Base-by-base conservation (phyloP, 2,797 vertebrate genomes). In the Cygnus olor region DNA sequence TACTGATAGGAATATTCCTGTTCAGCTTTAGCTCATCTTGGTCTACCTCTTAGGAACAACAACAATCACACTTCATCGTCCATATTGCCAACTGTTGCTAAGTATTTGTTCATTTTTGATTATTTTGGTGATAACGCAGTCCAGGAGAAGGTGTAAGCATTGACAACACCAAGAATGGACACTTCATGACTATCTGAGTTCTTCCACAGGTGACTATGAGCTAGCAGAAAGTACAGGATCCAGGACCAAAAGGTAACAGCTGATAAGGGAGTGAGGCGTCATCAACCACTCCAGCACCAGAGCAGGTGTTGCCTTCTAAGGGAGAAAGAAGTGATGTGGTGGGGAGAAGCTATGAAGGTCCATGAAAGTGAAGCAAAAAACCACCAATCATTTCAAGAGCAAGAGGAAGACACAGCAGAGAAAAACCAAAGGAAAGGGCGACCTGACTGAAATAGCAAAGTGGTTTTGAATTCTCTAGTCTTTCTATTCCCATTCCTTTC, bases 301-400 rank as follows among this genome's bases (percentile, higher is more conserved):
- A 3, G 51, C 47, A 83, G 65, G 40, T 15, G 17, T 42, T 69
- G 22, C 44, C 80, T n/a, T 64, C 32, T 24, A 84, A 83, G 25
- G 53, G 0, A 57, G 32, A 40, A 80, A 73, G 56, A 44, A 78
- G 28, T 0, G 0, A 69, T 42, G 2, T 6, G 17, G 44, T 57
- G 36, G 19, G 32, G 42, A 76, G 36, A 89, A 44, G 30, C 34
- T 76, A 54, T 34, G 38, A 81, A 88, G 40, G 34, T 42, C 57
- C 12, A 4, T 68, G 79, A 44, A 88, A 89, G 28, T 36, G n/a
- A 95, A 63, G 60, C 61, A 28, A 80, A 61, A n/a, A n/a, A 53
- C 27, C 32, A 85, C 68, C 44, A 19, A 16, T 0, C n/a, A 20
- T 51, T 70, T 60, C 71, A 90, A 72, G 54, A 79, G n/a, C 49